Percentiles rank a stretch among this genome's conserved stretches.
These are phyloP conservation scores for Trichonephila clavata DNA, from an alignment of 1,140 invertebrate genomes.

Conservation along the genomic window DNA sequence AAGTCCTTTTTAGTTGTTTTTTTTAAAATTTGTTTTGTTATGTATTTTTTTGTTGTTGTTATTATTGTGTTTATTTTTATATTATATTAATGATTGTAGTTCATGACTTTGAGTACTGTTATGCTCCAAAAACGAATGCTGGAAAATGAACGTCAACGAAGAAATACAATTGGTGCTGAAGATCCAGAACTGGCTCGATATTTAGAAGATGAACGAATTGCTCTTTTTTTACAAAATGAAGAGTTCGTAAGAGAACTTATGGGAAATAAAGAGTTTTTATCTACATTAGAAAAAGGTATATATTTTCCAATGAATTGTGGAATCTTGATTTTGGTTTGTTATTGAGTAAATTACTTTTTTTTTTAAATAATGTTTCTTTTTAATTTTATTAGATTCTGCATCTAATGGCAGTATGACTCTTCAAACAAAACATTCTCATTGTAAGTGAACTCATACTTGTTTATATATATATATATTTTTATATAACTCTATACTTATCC, in stretches of 20 bases:
- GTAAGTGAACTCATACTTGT: neutral
- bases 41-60: too few species aligned
- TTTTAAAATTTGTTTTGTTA: too few species aligned
- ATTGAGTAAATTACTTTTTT: neutral
- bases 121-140: conserved; percentile 82
- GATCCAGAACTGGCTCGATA: conserved; percentile 84
- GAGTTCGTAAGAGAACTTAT: conserved; percentile 94
- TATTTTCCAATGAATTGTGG: too few species aligned
- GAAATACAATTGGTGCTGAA: conserved; percentile 79
- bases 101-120: conserved; percentile 79
- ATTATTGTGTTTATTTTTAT: neutral
- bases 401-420: conserved; percentile 41
- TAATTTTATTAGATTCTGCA: conserved; percentile 40
- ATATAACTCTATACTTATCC: neutral
- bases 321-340: too few species aligned
- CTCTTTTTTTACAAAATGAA: conserved; percentile 94
- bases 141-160: conserved; percentile 81
- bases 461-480: too few species aligned
- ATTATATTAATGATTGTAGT: conserved; percentile 60
- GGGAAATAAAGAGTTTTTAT: conserved; percentile 94
- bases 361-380: neutral
- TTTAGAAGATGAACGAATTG: conserved; percentile 90
- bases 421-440: conserved; percentile 13
- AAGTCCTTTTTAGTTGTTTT: too few species aligned
- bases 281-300: conserved; percentile 87